These are phyloP conservation scores for Melanostigma gelatinosum DNA, from an alignment of 2,113 vertebrate species.

Conservation along the genomic window DNA sequence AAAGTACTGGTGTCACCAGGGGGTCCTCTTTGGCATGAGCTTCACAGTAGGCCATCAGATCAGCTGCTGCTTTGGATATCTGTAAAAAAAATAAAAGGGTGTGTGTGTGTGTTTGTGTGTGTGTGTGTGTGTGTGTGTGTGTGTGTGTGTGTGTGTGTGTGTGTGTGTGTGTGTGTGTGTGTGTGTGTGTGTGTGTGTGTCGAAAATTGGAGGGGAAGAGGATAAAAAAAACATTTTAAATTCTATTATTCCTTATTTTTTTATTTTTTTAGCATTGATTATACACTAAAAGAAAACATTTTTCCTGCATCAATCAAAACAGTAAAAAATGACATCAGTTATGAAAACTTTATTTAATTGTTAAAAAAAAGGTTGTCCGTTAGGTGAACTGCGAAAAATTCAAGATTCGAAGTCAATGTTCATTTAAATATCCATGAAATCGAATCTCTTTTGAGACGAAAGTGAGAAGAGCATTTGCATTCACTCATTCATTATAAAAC, in stretches of 20 bases:
- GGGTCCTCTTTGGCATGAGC: conserved; percentile 88
- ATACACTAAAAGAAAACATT: neutral
- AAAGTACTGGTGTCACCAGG: conserved; percentile 84
- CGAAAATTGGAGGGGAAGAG: neutral
- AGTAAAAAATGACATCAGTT: neutral
- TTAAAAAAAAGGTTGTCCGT: neutral
- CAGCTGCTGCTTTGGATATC: conserved; percentile 91
- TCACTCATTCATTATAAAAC: neutral
- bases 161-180: neutral
- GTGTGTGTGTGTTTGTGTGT: neutral
- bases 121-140: neutral
- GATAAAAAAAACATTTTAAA: neutral
- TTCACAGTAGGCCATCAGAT: conserved; percentile 90
- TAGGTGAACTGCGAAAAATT: neutral
- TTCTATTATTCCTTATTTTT: neutral
- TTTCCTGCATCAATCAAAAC: neutral
- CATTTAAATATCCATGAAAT: neutral
- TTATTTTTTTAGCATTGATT: neutral
- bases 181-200: neutral
- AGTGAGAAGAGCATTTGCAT: neutral
- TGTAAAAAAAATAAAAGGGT: conserved; percentile 55
- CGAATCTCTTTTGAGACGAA: neutral
- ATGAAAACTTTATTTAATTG: neutral
- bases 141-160: too few relatives aligned
- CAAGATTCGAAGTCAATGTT: neutral